phyloP scores from a whole-genome alignment of 2,113 vertebrate species.

The Myotis davidii region DNA sequence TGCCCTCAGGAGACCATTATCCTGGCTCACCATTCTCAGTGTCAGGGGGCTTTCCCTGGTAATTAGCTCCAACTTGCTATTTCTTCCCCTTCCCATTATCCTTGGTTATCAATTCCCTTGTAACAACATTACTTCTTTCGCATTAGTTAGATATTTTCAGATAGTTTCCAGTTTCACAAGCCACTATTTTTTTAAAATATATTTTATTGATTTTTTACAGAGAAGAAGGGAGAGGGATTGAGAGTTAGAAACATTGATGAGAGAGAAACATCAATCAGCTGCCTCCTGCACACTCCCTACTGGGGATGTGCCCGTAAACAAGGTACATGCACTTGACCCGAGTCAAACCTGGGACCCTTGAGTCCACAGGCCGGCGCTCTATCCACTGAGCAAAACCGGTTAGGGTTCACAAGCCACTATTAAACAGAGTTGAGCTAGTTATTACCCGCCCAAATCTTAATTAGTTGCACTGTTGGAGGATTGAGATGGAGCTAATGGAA shows the following conservation, averaged over 20 bases:
- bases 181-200: not conserved
- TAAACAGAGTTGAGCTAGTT: slow-evolving; percentile 46
- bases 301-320: too few species aligned
- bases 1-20: slow-evolving; percentile 75
- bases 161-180: slow-evolving; percentile 54
- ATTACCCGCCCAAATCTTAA: slow-evolving; percentile 31
- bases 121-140: slow-evolving; percentile 67
- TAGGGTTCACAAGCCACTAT: slow-evolving; percentile 17
- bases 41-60: slow-evolving; percentile 75
- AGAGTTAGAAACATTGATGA: too few species aligned
- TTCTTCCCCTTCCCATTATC: slow-evolving; percentile 74
- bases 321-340: too few species aligned
- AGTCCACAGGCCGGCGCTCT: too few species aligned
- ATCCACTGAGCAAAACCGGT: too few species aligned
- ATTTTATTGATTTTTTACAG: too few species aligned
- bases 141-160: slow-evolving; percentile 66
- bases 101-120: slow-evolving; percentile 68
- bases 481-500: slow-evolving; percentile 31
- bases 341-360: too few species aligned
- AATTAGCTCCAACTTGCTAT: slow-evolving; percentile 76
- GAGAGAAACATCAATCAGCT: too few species aligned
- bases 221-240: too few species aligned
- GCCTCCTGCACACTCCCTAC: too few species aligned
- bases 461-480: not conserved
- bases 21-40: slow-evolving; percentile 59